Conservation (phyloP, 2,888 invertebrate genomes). For the Octodonta nipae region DNA sequence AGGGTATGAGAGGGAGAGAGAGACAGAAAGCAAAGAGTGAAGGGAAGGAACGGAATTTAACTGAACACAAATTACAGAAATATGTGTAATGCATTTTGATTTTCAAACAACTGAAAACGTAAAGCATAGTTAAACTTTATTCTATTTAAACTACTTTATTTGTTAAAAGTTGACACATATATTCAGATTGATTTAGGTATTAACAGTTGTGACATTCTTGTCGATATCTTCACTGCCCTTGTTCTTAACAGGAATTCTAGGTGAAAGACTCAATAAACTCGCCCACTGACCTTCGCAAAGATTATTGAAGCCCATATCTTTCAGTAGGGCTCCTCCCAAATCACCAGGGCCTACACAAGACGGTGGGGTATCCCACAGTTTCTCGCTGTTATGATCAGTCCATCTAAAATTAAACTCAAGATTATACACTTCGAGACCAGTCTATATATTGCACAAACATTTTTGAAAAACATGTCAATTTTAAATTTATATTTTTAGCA, state of each 20-base stretch:
- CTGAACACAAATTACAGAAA: too few relatives aligned
- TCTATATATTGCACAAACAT: not conserved
- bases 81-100: too few relatives aligned
- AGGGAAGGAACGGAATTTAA: too few relatives aligned
- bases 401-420: constrained; percentile 39
- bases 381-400: constrained; percentile 51
- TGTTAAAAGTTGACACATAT: too few relatives aligned
- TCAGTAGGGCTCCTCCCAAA: constrained; percentile 53
- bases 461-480: not conserved
- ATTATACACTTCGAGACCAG: not conserved
- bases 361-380: constrained; percentile 56
- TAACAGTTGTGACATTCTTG: constrained; percentile 4
- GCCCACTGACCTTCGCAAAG: constrained; percentile 69
- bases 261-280: constrained; percentile 57
- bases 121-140: too few relatives aligned
- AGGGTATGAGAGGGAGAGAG: too few relatives aligned
- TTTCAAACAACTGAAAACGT: too few relatives aligned
- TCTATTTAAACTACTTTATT: too few relatives aligned
- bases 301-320: constrained; percentile 56
- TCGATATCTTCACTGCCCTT: constrained; percentile 10
- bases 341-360: constrained; percentile 60
- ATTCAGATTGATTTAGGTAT: too few relatives aligned
- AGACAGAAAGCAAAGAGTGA: too few relatives aligned
- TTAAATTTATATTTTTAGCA: too few relatives aligned
- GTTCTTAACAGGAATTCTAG: constrained; percentile 44